phyloP scores from a whole-genome alignment of 2,888 invertebrate genomes.

The Acleris emargana region DNA sequence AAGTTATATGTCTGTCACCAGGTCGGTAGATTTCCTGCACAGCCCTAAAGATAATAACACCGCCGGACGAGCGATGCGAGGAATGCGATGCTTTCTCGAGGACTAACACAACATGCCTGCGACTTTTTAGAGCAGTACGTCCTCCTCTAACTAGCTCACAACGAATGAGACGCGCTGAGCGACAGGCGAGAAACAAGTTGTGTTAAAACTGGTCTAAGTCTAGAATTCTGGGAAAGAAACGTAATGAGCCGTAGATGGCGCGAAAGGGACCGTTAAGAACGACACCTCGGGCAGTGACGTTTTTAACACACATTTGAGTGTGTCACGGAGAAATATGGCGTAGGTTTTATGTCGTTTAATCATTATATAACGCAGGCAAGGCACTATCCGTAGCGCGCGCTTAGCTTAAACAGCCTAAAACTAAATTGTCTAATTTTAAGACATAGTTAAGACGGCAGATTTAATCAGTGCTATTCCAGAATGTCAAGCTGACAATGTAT shows the following conservation, averaged over 20 bases:
- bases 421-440: too few relatives aligned
- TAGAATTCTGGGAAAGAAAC: slow-evolving; percentile 14
- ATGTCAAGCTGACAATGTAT: too few relatives aligned
- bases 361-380: too few relatives aligned
- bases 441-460: too few relatives aligned
- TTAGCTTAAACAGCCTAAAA: too few relatives aligned
- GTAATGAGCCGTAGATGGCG: slow-evolving; percentile 1
- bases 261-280: background rate
- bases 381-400: too few relatives aligned
- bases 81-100: slow-evolving; percentile 25
- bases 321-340: background rate
- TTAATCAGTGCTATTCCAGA: too few relatives aligned
- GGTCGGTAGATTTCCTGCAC: too few relatives aligned
- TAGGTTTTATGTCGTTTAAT: too few relatives aligned
- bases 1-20: too few relatives aligned
- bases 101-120: slow-evolving; percentile 7
- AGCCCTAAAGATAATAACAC: slow-evolving; percentile 39
- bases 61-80: slow-evolving; percentile 48
- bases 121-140: background rate
- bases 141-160: slow-evolving; percentile 47
- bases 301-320: background rate
- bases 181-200: slow-evolving; percentile 38
- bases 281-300: background rate
- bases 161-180: slow-evolving; percentile 36
- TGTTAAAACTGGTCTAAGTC: slow-evolving; percentile 16